Conservation (phyloP, 2,113 vertebrate genomes). For the Phaethornis superciliosus region DNA sequence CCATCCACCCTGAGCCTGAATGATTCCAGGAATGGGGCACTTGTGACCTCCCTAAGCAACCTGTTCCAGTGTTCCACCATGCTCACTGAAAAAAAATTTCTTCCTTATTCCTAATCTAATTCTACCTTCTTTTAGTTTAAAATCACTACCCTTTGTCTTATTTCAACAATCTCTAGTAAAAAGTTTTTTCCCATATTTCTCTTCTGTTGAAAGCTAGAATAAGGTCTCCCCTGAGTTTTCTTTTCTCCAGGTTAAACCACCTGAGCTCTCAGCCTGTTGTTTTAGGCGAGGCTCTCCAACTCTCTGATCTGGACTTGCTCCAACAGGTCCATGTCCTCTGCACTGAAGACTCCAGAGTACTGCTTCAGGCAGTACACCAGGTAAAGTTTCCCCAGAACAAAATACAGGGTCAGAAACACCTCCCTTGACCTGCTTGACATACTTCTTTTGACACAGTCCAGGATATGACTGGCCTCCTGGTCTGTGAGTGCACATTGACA, state of each 20-base stretch:
- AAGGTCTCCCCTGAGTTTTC: background rate
- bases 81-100: background rate
- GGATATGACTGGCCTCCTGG: background rate
- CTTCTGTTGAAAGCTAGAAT: rapidly evolving
- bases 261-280: background rate
- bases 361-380: background rate
- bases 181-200: background rate
- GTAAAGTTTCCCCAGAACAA: rapidly evolving
- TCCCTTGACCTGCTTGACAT: rapidly evolving
- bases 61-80: background rate
- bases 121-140: background rate
- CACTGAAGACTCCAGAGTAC: background rate
- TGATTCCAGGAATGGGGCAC: background rate
- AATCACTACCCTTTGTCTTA: background rate
- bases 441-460: background rate
- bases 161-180: background rate
- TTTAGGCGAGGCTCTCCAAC: background rate
- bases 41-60: background rate
- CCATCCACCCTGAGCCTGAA: background rate
- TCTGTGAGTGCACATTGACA: rapidly evolving
- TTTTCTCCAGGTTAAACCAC: background rate
- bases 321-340: rapidly evolving
- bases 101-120: background rate
- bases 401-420: background rate
- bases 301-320: background rate